A percentile compares a stretch with the other conserved stretches of the same genome.
Evolutionary conservation across 2,888 invertebrate genomes (phyloP).

Genomic region (Dryobotodes eremita): DNA sequence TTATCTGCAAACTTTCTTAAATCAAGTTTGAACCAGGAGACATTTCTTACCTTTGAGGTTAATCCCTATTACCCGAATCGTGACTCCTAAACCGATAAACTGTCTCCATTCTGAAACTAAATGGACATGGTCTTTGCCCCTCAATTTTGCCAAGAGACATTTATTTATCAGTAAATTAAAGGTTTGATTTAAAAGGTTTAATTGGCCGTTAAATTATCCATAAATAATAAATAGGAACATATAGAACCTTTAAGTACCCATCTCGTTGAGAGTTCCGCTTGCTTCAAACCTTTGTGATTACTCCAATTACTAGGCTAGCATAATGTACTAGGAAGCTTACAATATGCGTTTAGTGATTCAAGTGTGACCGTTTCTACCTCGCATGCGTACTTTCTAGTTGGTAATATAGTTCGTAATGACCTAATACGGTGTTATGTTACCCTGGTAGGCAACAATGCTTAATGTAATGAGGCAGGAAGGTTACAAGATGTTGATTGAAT

Average conservation of each 20-base stretch:
- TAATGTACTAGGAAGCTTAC: constrained; percentile 68
- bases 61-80: constrained; percentile 12
- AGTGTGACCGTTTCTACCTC: constrained; percentile 68
- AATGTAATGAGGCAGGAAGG: constrained; percentile 62
- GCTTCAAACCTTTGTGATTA: constrained; percentile 62
- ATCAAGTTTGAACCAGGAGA: constrained; percentile 4
- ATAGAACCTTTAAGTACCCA: constrained; percentile 47
- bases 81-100: constrained; percentile 35
- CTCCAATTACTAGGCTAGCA: constrained; percentile 65
- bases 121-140: constrained; percentile 30
- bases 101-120: constrained; percentile 23
- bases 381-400: constrained; percentile 61
- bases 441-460: constrained; percentile 65
- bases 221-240: constrained; percentile 46
- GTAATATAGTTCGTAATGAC: constrained; percentile 62
- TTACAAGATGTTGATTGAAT: constrained; percentile 66
- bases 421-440: constrained; percentile 64
- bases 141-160: constrained; percentile 48
- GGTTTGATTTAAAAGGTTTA: neutral
- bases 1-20: neutral
- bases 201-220: constrained; percentile 29
- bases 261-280: constrained; percentile 62
- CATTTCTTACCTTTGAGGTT: constrained; percentile 5
- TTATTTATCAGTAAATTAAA: constrained; percentile 45
- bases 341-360: constrained; percentile 71